Evolutionary conservation across 2,888 invertebrate species (phyloP), one percentile per base, ranked within the genome.

Genomic region (Deilephila porcellus): DNA sequence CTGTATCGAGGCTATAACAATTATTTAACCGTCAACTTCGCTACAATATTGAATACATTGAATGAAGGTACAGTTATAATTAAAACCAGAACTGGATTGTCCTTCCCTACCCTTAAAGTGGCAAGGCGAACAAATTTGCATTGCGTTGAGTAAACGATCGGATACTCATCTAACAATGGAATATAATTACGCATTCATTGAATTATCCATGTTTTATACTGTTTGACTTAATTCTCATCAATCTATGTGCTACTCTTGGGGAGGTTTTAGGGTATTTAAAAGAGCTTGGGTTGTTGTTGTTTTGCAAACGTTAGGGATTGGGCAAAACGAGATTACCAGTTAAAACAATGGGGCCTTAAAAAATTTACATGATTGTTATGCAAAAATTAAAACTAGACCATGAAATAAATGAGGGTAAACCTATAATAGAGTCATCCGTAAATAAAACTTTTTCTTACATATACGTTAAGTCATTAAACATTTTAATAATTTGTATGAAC

Each of bases 61-160:
- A 67, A 45, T 17, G 45, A 67, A 45, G 52, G 52, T 20, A 52
- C 67, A 52, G 67, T 67, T 52, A 52, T 67, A 67, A 67, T 71
- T 73, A 75, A 75, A 71, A 62, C 63, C 34, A 37, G 45, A 73
- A 71, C 60, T 73, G 64, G 25, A 67, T 37, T 72, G 37, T 59
- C 71, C 71, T 56, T 73, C 74, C 53, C 70, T 34, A 72, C 20
- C 67, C 73, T 73, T 63, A 73, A 72, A 74, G n/a, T 63, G 71
- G 70, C 56, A 72, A 60, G 29, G 67, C 62, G 52, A 72, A 60
- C 70, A 72, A 76, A 76, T 76, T 76, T 76, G 72, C 72, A 74
- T 73, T 74, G 56, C 60, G 72, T 20, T 71, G 72, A 72, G 72
- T 73, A 70, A 72, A 73, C 32, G 14, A 19, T 60, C n/a, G 17